Conservation (phyloP, 2,113 vertebrate genomes). For the Xyrauchen texanus region DNA sequence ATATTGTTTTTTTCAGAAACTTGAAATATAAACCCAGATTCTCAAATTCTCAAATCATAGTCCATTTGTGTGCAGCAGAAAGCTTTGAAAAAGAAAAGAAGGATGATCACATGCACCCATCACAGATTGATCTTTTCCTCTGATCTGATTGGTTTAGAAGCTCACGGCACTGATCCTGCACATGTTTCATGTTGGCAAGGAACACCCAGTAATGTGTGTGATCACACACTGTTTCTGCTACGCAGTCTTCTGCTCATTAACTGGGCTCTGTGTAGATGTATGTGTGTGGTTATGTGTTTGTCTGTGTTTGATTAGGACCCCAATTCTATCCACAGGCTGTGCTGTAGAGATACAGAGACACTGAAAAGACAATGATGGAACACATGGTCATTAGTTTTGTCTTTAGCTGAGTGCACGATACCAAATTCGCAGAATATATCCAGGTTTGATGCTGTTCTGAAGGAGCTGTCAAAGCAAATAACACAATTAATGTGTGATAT, state of each 20-base stretch:
- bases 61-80: background rate
- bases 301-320: background rate
- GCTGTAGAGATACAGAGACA: background rate
- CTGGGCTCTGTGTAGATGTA: background rate
- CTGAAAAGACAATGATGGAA: background rate
- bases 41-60: background rate
- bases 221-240: background rate
- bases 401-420: background rate
- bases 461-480: constrained; percentile 20
- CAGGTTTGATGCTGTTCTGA: background rate
- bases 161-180: background rate
- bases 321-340: background rate
- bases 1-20: too few species aligned
- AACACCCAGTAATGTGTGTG: background rate
- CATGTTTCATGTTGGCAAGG: background rate
- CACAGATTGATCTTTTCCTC: constrained; percentile 2
- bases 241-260: background rate
- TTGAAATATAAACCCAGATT: background rate
- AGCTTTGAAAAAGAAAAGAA: background rate
- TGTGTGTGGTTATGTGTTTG: background rate
- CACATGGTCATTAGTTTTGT: background rate
- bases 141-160: constrained; percentile 14
- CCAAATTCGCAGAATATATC: background rate
- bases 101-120: constrained; percentile 1
- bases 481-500: background rate